Evolutionary conservation across 1,140 invertebrate genomes (phyloP), one percentile per base, ranked within the genome.

Genomic region (Zelostemma sp.): DNA sequence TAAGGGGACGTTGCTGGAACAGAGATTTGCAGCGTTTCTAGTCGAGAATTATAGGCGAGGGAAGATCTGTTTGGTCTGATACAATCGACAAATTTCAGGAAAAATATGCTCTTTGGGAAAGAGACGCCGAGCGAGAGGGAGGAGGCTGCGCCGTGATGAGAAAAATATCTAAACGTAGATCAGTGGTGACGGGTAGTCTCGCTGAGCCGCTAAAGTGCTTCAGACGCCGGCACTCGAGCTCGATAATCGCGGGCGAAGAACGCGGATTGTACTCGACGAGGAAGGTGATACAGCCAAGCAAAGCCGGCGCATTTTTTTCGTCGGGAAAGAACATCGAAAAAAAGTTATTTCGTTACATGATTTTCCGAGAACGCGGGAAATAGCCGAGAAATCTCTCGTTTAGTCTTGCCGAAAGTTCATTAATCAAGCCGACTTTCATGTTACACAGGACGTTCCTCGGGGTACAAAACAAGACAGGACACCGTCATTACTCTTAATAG

Each of bases 151-250:
- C 50, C 46, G 50, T 81, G 78, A 80, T 80, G 79, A 80, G 80
- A 82, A 83, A 84, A 84, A 83, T 83, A 83, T 84, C 81, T 80
- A 72, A 77, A 83, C 80, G 76, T 78, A 78, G 80, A 83, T 83
- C 80, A 85, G 72, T 56, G 50, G 63, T 75, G 63, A 77, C 72
- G 74, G 75, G 66, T 68, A 72, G 74, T 74, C 78, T 80, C 70
- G 70, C 76, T 76, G 75, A 76, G 76, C 68, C 57, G 71, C 56
- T 64, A 76, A 79, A 79, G 60, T 71, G 63, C 59, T 60, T 43
- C 65, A 68, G 68, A 77, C 69, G 62, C 51, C 21, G 54, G 61
- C 18, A 41, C 35, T 38, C 6, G 58, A 53, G 46, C 50, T 17
- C 40, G 48, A 54, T 62, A 72, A 68, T 68, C 61, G 54, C 54